Evolutionary conservation across 2,797 vertebrate species (phyloP), one percentile per base, ranked within the genome.

Genomic region (Champsocephalus esox): DNA sequence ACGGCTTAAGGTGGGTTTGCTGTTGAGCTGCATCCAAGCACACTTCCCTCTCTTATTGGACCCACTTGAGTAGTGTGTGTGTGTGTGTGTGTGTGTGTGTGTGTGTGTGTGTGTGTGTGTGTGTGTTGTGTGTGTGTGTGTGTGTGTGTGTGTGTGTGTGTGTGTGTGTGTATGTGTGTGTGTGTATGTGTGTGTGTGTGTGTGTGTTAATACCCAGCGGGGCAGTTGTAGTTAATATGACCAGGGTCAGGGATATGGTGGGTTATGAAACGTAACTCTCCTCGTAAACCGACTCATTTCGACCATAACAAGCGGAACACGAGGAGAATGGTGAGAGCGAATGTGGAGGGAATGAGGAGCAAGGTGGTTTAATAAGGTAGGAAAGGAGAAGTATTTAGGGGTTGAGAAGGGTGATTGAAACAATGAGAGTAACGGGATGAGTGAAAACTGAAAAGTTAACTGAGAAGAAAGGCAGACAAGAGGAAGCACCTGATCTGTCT

Each of bases 241-340:
- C 70, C 74, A 66, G 71, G 86, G 81, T 87, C 87, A 87, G 50
- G 66, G 71, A 84, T 70, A 80, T 87, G 76, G 58, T 77, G 84
- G 80, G 79, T 86, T 89, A 89, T 92, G 88, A 92, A 92, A 93
- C 79, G 73, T 82, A 87, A 92, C 48, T 75, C 84, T 84, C 70
- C 82, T 83, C 86, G 50, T 88, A 84, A 93, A 92, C 48, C 32
- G 63, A 73, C 66, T 88, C 77, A 89, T 92, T 91, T 87, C 83
- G 87, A 92, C 77, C 61, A 52, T 80, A 84, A 74, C 75, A 66
- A 77, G 75, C 48, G 57, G 69, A 64, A 65, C 66, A 76, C 68
- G 73, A 67, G 73, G 66, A 81, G 66, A 65, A 66, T 14, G 60
- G 54, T 60, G 77, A 45, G 66, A 80, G 78, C 1, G 19, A 54